Percentiles rank a stretch among this genome's conserved stretches.
Evolutionary conservation across 2,113 vertebrate species (phyloP).

Genomic region (Oreochromis aureus): DNA sequence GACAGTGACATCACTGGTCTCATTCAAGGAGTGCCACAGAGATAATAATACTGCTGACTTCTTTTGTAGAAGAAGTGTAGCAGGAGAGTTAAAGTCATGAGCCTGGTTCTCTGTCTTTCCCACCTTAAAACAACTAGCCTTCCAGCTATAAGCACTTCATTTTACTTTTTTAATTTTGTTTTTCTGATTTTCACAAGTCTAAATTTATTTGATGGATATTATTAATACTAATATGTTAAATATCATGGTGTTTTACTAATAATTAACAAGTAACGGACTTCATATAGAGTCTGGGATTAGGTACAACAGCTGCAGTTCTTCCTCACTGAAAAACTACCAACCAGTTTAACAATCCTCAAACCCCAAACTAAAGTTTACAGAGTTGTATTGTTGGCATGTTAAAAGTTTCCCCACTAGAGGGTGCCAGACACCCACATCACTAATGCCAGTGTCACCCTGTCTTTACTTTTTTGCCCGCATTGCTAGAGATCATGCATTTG

Average conservation of each 20-base stretch:
- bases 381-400: background rate
- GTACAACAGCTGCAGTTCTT: background rate
- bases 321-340: background rate
- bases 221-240: background rate
- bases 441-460: background rate
- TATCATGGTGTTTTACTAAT: background rate
- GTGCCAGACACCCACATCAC: background rate
- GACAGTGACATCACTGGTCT: constrained; percentile 39
- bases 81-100: background rate
- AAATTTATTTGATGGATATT: background rate
- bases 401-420: constrained; percentile 30
- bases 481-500: background rate
- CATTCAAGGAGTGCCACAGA: constrained; percentile 14
- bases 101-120: background rate
- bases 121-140: background rate
- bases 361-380: background rate
- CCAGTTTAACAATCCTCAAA: background rate
- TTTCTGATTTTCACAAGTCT: background rate
- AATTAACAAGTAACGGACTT: background rate
- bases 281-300: background rate
- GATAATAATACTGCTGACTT: background rate
- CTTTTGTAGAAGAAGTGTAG: background rate
- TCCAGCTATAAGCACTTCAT: background rate
- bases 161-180: background rate
- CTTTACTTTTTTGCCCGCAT: background rate